phyloP scores from a whole-genome alignment of 2,113 vertebrate genomes.

The Cairina moschata region DNA sequence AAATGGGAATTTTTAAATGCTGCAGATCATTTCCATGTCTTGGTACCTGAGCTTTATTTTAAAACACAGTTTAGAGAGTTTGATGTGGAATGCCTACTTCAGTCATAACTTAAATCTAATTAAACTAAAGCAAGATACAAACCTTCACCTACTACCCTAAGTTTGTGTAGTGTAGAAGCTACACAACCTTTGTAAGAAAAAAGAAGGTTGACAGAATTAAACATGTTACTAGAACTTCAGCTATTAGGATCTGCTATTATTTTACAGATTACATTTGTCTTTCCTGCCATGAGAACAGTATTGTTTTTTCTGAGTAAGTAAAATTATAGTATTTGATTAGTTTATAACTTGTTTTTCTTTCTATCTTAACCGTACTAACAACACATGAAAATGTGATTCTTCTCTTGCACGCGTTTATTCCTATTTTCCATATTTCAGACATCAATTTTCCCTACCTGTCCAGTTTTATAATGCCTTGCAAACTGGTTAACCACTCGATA shows the following conservation, averaged over 20 bases:
- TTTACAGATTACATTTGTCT: neutral
- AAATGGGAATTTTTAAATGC: neutral
- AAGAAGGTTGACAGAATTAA: neutral
- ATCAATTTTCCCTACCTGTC: constrained; percentile 83
- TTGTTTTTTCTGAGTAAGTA: neutral
- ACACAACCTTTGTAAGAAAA: neutral
- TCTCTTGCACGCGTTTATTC: neutral
- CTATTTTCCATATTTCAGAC: neutral
- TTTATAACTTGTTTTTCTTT: neutral
- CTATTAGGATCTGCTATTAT: neutral
- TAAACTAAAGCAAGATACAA: neutral
- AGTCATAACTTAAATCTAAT: neutral
- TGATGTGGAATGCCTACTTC: neutral
- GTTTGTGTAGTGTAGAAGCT: neutral
- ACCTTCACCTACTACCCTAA: neutral
- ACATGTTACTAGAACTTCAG: neutral
- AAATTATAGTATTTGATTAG: neutral
- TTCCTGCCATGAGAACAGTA: neutral
- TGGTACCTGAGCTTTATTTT: neutral
- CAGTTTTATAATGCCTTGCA: constrained; percentile 94
- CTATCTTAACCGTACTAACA: neutral
- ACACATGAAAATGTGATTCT: neutral
- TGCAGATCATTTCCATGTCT: neutral
- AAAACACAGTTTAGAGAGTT: neutral
- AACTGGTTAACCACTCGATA: constrained; percentile 95